Evolutionary conservation across 2,113 vertebrate species (phyloP).

Genomic region (Melanostigma gelatinosum): DNA sequence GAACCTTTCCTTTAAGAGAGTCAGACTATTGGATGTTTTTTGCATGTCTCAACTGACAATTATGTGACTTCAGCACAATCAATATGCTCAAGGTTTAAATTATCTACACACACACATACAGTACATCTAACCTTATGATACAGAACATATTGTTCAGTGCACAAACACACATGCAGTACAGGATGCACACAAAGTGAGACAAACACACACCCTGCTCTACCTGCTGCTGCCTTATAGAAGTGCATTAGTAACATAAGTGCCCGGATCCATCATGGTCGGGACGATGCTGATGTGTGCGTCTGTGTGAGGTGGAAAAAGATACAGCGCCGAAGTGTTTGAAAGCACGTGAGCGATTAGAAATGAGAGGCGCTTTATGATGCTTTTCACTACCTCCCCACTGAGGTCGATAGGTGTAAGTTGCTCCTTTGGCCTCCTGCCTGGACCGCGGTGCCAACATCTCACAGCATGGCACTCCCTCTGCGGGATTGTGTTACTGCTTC

Average conservation of each 20-base stretch:
- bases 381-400: not conserved
- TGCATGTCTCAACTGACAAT: not conserved
- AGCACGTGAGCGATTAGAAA: not conserved
- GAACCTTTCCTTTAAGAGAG: not conserved
- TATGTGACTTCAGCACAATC: not conserved
- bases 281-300: slow-evolving; percentile 13
- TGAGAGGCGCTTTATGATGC: slow-evolving; percentile 4
- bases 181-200: slow-evolving; percentile 9
- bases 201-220: slow-evolving; percentile 18
- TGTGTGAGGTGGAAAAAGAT: slow-evolving; percentile 10
- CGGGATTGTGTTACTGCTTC: slow-evolving; percentile 9
- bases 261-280: slow-evolving; percentile 28
- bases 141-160: not conserved
- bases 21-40: not conserved
- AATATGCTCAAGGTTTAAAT: not conserved
- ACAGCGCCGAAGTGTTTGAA: not conserved
- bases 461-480: not conserved
- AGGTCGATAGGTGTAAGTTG: slow-evolving; percentile 6
- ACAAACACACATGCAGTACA: slow-evolving; percentile 14
- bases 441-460: slow-evolving; percentile 24
- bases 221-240: slow-evolving; percentile 26
- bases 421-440: slow-evolving; percentile 29
- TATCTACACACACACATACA: too few species aligned
- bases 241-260: slow-evolving; percentile 46
- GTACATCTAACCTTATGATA: not conserved